Evolutionary conservation across 2,113 vertebrate species (phyloP).

Genomic region (Oxyruncus cristatus): DNA sequence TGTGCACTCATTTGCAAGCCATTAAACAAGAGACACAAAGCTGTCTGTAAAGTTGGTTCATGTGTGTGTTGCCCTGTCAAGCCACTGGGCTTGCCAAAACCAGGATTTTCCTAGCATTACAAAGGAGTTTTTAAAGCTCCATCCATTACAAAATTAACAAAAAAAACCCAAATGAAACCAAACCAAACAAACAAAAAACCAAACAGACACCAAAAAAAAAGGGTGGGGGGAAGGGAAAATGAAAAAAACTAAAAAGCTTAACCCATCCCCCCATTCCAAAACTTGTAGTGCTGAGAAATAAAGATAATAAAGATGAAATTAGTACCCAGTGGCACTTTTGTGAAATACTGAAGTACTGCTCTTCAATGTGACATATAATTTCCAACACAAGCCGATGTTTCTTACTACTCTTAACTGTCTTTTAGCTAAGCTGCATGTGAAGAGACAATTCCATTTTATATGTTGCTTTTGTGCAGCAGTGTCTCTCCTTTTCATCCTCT

Average conservation of each 20-base stretch:
- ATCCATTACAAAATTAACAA: background rate
- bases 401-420: background rate
- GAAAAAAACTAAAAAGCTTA: background rate
- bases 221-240: no score
- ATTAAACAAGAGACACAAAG: constrained; percentile 25
- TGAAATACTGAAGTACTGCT: background rate
- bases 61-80: background rate
- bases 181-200: background rate
- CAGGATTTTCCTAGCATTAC: background rate
- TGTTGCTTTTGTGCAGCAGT: background rate
- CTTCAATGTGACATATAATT: background rate
- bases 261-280: background rate
- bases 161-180: background rate
- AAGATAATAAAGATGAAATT: background rate
- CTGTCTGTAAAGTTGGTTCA: constrained; percentile 3
- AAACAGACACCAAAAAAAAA: background rate
- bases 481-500: background rate
- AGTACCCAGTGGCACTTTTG: background rate
- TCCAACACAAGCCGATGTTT: background rate
- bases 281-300: background rate
- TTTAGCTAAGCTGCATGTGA: background rate
- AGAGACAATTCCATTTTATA: background rate
- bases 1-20: constrained; percentile 39
- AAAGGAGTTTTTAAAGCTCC: background rate
- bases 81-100: background rate